Evolutionary conservation across 2,797 vertebrate genomes (phyloP).

Genomic region (Alosa sapidissima): DNA sequence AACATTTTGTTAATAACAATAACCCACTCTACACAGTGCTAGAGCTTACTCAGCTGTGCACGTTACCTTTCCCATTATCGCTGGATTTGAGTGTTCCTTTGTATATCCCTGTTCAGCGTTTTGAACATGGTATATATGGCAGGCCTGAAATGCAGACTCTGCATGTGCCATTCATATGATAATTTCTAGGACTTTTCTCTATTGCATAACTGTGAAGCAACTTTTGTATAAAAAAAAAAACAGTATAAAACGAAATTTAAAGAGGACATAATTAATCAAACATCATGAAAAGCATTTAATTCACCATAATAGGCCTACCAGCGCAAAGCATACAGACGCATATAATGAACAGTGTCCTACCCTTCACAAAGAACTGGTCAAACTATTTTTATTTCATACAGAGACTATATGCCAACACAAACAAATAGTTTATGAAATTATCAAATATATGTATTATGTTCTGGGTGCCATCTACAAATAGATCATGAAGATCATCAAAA

Average conservation of each 20-base stretch:
- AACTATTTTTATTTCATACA: not conserved
- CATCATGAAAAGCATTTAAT: not conserved
- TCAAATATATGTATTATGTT: too few relatives aligned
- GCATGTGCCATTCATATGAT: slow-evolving; percentile 48
- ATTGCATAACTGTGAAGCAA: slow-evolving; percentile 1
- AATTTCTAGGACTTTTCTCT: slow-evolving; percentile 34
- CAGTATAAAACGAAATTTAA: not conserved
- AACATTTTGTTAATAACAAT: not conserved
- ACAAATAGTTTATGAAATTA: not conserved
- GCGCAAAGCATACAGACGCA: not conserved
- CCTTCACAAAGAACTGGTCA: not conserved
- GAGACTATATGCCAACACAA: not conserved
- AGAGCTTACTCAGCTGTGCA: not conserved
- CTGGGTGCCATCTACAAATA: too few relatives aligned
- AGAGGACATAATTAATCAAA: not conserved
- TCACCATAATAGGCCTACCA: not conserved
- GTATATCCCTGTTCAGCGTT: slow-evolving; percentile 24
- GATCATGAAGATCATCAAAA: too few relatives aligned
- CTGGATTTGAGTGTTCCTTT: slow-evolving; percentile 26
- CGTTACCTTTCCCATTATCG: slow-evolving; percentile 51
- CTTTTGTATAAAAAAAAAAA: not conserved
- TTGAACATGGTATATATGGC: slow-evolving; percentile 43
- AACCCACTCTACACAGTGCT: not conserved
- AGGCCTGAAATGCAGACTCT: slow-evolving; percentile 43
- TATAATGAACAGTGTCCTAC: not conserved